A percentile compares a stretch with the other conserved stretches of the same genome.
phyloP scores from a whole-genome alignment of 1,140 invertebrate genomes.

The Vanessa atalanta region DNA sequence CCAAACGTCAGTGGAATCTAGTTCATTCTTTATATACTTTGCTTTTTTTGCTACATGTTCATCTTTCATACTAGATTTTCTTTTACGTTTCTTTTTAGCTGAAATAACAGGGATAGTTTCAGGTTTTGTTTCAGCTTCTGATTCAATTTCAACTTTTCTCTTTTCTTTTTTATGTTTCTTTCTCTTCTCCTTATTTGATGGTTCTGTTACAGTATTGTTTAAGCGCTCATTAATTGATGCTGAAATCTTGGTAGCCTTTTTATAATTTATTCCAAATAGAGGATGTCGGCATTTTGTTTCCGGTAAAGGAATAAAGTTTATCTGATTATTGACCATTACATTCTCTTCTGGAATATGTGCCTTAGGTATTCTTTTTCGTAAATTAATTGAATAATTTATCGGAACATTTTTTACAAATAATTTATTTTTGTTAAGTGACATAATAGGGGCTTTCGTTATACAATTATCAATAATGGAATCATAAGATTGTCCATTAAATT shows the following conservation, averaged over 20 bases:
- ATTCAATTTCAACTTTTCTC: constrained; percentile 33
- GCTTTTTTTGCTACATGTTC: constrained; percentile 40
- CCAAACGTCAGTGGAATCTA: constrained; percentile 54
- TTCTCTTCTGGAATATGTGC: constrained; percentile 52
- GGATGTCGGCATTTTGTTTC: constrained; percentile 70
- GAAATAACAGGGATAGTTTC: constrained; percentile 22
- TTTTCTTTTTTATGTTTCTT: constrained; percentile 52
- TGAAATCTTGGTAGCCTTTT: constrained; percentile 58
- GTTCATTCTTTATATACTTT: constrained; percentile 53
- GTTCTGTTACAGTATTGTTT: constrained; percentile 18
- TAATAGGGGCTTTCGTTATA: constrained; percentile 37
- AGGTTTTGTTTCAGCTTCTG: constrained; percentile 25
- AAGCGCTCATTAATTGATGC: constrained; percentile 44
- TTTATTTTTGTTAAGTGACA: constrained; percentile 38
- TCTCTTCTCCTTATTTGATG: constrained; percentile 46
- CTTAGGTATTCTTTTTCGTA: constrained; percentile 63
- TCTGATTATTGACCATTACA: constrained; percentile 50
- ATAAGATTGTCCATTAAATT: constrained; percentile 59
- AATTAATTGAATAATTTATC: constrained; percentile 45
- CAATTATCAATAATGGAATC: constrained; percentile 43
- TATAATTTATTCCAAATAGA: constrained; percentile 65
- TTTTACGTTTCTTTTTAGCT: constrained; percentile 54
- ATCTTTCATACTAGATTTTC: constrained; percentile 42
- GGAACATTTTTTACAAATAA: constrained; percentile 50
- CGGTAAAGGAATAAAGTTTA: constrained; percentile 60